Base-by-base conservation (phyloP, 2,888 invertebrate genomes). In the Nymphalis polychloros region DNA sequence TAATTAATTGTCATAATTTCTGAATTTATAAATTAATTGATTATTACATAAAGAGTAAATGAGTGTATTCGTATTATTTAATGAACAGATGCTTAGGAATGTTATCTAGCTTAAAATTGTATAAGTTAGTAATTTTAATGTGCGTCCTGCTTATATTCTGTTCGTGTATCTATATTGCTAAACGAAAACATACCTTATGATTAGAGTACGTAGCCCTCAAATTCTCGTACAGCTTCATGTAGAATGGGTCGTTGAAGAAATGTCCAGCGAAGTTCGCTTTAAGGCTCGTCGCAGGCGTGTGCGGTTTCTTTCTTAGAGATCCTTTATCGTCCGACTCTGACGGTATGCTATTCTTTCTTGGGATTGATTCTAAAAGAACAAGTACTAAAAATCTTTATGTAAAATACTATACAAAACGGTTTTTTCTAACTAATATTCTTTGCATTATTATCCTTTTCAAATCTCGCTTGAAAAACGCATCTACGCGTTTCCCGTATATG, bases 201-300 rank as follows among this genome's bases (percentile, higher is more conserved):
- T 97, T 98, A 41, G 95, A 95, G 87, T 97, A 96, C 5, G 97
- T 96, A 74, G 96, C 95, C 82, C 95, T 96, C 67, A 98, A 84
- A 64, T 95, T 94, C 68, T 97, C 97, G 85, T 96, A 96, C 70
- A 98, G 93, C 86, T 96, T 97, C 93, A 97, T 94, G 84, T 98
- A 98, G 83, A 97, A 96, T 0, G 96, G 95, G 70, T 95, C 94
- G 71, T 93, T 94, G 64, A 92, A 93, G 86, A 96, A 96, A 79
- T 94, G 94, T 1, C 96, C 96, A 60, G 93, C 84, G 10, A 93
- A 88, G 70, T 87, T 87, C 0, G 89, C 86, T 23, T 91, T 91
- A 10, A 93, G 75, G 64, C 88, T 90, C 0, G 84, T 83, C 0
- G 83, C 84, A 0, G 85, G 83, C 0, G 77, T 50, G 0, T 83